Evolutionary conservation across 53 echinoderm and acorn worm genomes (phyloP), one percentile per base, ranked within the genome.

Genomic region (Holothuria leucospilota): DNA sequence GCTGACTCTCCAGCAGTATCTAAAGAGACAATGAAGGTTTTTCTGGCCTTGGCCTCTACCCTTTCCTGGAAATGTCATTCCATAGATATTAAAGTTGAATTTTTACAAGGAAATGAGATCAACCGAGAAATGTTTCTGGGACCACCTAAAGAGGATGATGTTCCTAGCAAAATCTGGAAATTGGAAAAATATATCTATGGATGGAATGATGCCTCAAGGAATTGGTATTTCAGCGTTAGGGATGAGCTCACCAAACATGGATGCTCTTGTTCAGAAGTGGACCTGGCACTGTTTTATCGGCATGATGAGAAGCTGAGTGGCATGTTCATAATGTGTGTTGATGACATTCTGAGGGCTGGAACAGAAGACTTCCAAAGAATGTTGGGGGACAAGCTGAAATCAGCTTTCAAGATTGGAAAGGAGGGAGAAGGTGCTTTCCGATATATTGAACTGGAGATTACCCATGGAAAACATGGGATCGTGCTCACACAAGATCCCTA

Each of bases 241-340:
- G 71, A 70, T 13, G 71, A 70, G 18, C 38, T 70, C 29, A 70
- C 71, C 9, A 70, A 70, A 70, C 29, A 29, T 0, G 30, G 71
- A 70, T 70, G 71, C 71, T 27, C 28, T 34, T 29, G 2, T 70
- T 70, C 71, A 70, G 71, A 70, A 30, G 71, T 70, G 6, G 71
- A 70, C 39, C 29, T 70, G 71, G 63, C 63, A 25, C 63, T 63
- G 12, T 63, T 63, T 25, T 63, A 23, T 11, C 12, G 63, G 63
- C 26, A 23, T 63, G 63, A 63, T 23, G 63, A 25, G 26, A 63
- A 25, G 26, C 63, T 63, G 21, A 25, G 63, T 25, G 63, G 63
- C 24, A 29, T 70, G 28, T 70, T 70, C 2, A 21, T 28, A 1
- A 11, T 71, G 30, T 11, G 34, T 30, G 71, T 71, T 29, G 71